These are phyloP conservation scores for Eubasilissa splendida DNA, from an alignment of 2,888 invertebrate genomes.

Conservation along the genomic window DNA sequence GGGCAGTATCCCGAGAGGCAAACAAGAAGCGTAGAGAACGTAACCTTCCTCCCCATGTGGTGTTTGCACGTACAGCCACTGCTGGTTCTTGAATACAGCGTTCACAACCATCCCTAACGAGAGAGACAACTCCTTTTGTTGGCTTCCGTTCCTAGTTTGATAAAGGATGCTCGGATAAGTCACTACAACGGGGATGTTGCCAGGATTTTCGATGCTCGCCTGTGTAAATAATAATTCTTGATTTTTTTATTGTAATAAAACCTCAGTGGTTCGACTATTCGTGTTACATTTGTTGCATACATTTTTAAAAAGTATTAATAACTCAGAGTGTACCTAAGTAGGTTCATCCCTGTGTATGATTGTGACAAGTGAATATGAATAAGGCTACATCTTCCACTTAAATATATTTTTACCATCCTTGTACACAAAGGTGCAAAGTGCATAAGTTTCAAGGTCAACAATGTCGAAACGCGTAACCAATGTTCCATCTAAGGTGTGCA, in stretches of 20 bases:
- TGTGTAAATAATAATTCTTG: conserved; percentile 62
- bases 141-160: conserved; percentile 81
- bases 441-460: too few species aligned
- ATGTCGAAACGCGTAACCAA: too few species aligned
- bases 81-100: conserved; percentile 88
- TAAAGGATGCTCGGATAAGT: conserved; percentile 83
- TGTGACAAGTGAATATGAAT: too few species aligned
- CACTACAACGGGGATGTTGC: conserved; percentile 88
- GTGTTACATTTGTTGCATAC: background rate
- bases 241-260: background rate
- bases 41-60: conserved; percentile 90
- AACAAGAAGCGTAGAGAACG: conserved; percentile 82
- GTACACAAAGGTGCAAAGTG: too few species aligned
- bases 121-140: conserved; percentile 78
- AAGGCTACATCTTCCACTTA: too few species aligned
- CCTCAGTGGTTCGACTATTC: background rate
- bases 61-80: conserved; percentile 89
- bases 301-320: too few species aligned
- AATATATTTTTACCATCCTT: too few species aligned
- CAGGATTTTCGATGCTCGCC: conserved; percentile 86
- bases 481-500: too few species aligned
- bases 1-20: conserved; percentile 84
- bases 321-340: too few species aligned
- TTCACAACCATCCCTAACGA: conserved; percentile 90
- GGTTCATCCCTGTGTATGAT: too few species aligned